These are phyloP conservation scores for Cheilosia grossa DNA, from an alignment of 2,888 invertebrate species.

Conservation along the genomic window DNA sequence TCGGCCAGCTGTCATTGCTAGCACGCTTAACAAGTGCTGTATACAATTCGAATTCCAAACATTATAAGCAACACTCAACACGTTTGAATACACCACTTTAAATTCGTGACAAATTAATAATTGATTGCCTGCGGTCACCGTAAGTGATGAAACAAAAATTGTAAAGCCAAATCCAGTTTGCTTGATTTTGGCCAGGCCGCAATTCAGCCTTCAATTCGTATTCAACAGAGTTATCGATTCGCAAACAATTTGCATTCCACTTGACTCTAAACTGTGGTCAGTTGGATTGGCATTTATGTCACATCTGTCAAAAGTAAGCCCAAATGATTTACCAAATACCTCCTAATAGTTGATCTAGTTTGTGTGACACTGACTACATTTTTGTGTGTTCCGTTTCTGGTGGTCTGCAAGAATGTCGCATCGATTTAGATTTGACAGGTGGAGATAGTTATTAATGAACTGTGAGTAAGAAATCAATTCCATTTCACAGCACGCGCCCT, in stretches of 20 bases:
- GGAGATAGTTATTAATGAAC: slow-evolving; percentile 5
- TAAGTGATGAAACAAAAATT: slow-evolving; percentile 18
- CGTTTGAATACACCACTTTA: neutral
- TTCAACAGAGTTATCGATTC: slow-evolving; percentile 12
- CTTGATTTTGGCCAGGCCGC: neutral
- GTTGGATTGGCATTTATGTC: neutral
- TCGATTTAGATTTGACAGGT: neutral
- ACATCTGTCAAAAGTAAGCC: slow-evolving; percentile 2
- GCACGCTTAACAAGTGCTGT: neutral
- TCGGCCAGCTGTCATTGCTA: neutral
- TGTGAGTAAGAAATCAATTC: slow-evolving; percentile 4
- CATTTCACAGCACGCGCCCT: slow-evolving; percentile 7
- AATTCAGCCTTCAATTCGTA: slow-evolving; percentile 22
- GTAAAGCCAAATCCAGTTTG: slow-evolving; percentile 6
- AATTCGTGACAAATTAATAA: slow-evolving; percentile 12
- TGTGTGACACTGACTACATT: neutral
- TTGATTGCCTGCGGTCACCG: neutral
- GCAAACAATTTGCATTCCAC: slow-evolving; percentile 7
- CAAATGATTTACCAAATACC: neutral
- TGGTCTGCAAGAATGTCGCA: neutral
- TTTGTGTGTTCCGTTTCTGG: neutral
- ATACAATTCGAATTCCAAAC: neutral
- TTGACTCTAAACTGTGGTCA: slow-evolving; percentile 9
- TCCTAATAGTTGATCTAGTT: neutral
- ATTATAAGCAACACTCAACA: neutral